Base-by-base conservation (phyloP, 2,888 invertebrate genomes). In the Dysmachus trigonus region DNA sequence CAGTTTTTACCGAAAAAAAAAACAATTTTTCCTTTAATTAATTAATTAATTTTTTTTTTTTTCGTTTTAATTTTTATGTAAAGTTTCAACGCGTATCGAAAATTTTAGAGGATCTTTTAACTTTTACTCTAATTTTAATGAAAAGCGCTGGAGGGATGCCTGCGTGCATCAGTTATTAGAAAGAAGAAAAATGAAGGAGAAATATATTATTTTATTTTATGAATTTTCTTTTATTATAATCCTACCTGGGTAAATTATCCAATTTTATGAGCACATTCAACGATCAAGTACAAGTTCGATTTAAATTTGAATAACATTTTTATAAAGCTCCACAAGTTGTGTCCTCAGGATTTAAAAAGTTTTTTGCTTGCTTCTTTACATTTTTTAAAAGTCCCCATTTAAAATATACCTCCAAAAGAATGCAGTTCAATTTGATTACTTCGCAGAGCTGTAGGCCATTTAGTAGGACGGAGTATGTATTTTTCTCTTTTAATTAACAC, bases 191-290 rank as follows among this genome's bases (percentile, higher is more conserved):
- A 51, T 0, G 76, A 30, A 30, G 51, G 31, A 31, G 79, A 79
- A 79, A 79, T 79, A 79, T 79, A 79, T 35, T 30, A 79, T 76
- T 76, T 76, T 76, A 79, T 35, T 79, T 79, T 79, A 47, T 51
- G 51, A 15, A 51, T 15, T 31, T 79, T 30, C 22, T 51, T 79
- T 79, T 79, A 79, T 31, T 27, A 41, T 0, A 41, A 15, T 13
- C 38, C 38, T 41, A 15, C 3, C 38, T n/a, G n/a, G n/a, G n/a
- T n/a, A 2, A 41, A 41, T 10, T 7, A 41, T 41, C 38, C 38
- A 41, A 41, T 41, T 41, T 7, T n/a, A n/a, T n/a, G n/a, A n/a
- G n/a, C n/a, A n/a, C n/a, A n/a, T n/a, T n/a, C n/a, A n/a, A n/a
- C n/a, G n/a, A n/a, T n/a, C n/a, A n/a, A n/a, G n/a, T n/a, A n/a